Base-by-base conservation (phyloP, 2,888 invertebrate genomes). In the Microctonus hyperodae region DNA sequence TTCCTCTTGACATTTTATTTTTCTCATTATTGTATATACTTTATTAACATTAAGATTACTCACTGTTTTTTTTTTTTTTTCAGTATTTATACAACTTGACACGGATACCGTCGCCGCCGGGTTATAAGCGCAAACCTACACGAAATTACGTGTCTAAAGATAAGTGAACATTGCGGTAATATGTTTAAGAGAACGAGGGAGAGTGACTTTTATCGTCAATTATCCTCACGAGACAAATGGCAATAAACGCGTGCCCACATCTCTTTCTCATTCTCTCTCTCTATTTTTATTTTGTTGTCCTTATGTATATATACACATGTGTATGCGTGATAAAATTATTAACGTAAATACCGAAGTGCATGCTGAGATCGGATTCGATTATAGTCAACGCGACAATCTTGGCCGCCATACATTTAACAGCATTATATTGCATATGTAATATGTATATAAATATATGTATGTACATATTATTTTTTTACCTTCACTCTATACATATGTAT, bases 311-410 rank as follows among this genome's bases (percentile, higher is more conserved):
- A 22, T 28, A 28, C 7, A 28, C 7, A 28, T 7, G 7, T 23
- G 69, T 65, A 67, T 74, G 76, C 76, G 76, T 79, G 77, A 78
- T 76, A 76, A 77, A 77, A 79, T 79, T 78, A 78, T 79, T 76
- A 78, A 75, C 74, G 78, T 76, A 78, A 79, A 78, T 78, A 78
- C 75, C 75, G 71, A 69, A 69, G 77, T 78, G 78, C 78, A 77
- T 77, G 78, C 74, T 74, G 68, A 78, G 78, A 78, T 78, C 66
- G 51, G 11, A 55, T 71, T 72, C 71, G 73, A 75, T 75, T 72
- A 33, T 53, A 69, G 60, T 71, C 40, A 62, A 62, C 51, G 61
- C 61, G 53, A 72, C 68, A 72, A 73, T 73, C 71, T 71, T 61
- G 71, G 72, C 70, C 50, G 48, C 5, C 20, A 22, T 71, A 68